phyloP scores from a whole-genome alignment of 2,888 invertebrate species.

The Julus scandinavius region DNA sequence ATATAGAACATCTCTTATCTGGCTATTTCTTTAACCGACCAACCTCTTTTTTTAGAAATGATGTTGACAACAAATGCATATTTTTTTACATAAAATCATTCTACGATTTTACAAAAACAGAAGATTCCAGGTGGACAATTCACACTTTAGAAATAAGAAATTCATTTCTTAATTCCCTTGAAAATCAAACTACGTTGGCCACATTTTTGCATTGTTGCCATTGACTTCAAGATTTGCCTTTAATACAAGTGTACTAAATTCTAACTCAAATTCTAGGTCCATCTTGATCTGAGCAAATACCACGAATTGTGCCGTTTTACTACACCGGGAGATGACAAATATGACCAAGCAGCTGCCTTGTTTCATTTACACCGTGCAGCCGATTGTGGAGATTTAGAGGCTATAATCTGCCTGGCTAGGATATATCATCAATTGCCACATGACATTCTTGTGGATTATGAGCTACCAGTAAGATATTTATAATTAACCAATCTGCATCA shows the following conservation, averaged over 20 bases:
- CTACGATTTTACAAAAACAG: no score
- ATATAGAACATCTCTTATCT: no score
- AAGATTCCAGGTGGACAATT: no score
- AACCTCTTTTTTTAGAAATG: no score
- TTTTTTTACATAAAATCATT: no score
- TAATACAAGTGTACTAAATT: neutral
- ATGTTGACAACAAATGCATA: no score
- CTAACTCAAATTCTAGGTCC: constrained; percentile 64
- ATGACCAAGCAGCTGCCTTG: constrained; percentile 69
- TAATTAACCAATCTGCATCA: neutral
- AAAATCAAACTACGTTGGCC: neutral
- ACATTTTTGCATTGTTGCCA: no score
- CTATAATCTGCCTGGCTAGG: constrained; percentile 68
- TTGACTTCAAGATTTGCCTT: no score
- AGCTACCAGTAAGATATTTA: constrained; percentile 63
- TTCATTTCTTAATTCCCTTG: neutral
- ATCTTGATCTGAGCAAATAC: constrained; percentile 70
- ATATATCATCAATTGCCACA: constrained; percentile 68
- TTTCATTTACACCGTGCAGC: constrained; percentile 70
- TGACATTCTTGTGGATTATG: constrained; percentile 68
- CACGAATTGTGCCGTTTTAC: constrained; percentile 70
- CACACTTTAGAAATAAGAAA: no score
- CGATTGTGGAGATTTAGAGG: constrained; percentile 69
- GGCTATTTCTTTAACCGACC: no score
- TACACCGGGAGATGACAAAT: constrained; percentile 61